Conservation (phyloP, 92 coral and sea anemone species). For the Paramuricea clavata region DNA sequence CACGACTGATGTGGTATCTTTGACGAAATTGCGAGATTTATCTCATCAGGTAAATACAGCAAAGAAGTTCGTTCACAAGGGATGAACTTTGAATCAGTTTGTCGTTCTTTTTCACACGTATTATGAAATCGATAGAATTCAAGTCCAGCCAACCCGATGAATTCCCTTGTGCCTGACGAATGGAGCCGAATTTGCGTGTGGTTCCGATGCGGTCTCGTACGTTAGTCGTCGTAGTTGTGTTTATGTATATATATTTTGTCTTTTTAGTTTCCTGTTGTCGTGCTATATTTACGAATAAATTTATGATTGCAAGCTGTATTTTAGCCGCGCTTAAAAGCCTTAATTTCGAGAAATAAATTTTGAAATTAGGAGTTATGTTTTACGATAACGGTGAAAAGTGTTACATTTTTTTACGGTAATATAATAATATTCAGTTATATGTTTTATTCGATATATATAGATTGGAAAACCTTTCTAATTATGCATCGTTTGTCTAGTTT, state of each 20-base stretch:
- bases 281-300: background rate
- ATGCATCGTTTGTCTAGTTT: background rate
- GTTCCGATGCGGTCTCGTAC: too few species aligned
- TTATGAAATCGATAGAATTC: too few species aligned
- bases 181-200: too few species aligned
- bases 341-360: background rate
- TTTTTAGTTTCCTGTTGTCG: background rate
- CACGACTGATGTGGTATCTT: slow-evolving; percentile 81
- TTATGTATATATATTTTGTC: background rate
- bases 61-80: background rate
- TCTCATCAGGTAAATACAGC: slow-evolving; percentile 80
- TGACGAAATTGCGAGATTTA: slow-evolving; percentile 83
- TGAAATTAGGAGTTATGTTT: background rate
- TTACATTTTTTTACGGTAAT: too few species aligned
- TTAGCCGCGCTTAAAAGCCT: background rate
- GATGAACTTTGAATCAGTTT: too few species aligned
- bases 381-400: too few species aligned
- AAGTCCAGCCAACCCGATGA: too few species aligned
- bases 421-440: too few species aligned
- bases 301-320: background rate
- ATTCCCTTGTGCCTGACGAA: too few species aligned
- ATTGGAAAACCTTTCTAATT: background rate
- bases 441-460: background rate
- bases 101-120: background rate
- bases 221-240: too few species aligned